Evolutionary conservation across 2,797 vertebrate genomes (phyloP).

Genomic region (Carduelis carduelis): DNA sequence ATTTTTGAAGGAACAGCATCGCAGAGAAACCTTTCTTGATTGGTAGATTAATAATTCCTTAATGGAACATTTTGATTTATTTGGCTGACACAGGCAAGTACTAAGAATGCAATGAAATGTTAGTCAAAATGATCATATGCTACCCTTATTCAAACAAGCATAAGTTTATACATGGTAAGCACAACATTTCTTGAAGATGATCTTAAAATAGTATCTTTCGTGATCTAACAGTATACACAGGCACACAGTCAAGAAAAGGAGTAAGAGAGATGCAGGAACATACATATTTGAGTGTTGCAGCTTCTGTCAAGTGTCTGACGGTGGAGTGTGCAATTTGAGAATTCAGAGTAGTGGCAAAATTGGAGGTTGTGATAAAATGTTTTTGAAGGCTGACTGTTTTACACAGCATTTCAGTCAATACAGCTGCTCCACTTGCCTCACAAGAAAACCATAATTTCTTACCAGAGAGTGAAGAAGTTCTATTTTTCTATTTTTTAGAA

Average conservation of each 20-base stretch:
- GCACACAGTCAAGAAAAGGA: background rate
- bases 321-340: background rate
- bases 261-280: background rate
- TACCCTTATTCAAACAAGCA: background rate
- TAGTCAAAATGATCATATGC: background rate
- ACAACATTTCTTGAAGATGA: background rate
- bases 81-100: background rate
- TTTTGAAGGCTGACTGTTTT: slow-evolving; percentile 21
- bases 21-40: background rate
- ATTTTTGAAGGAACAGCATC: background rate
- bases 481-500: slow-evolving; percentile 5
- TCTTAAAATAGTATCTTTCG: background rate
- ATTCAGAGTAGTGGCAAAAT: background rate
- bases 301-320: background rate
- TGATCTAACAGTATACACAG: background rate
- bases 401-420: slow-evolving; percentile 17
- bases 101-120: background rate
- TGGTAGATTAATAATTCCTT: background rate
- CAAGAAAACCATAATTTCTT: slow-evolving; percentile 52
- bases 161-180: background rate
- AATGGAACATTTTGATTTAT: slow-evolving; percentile 2
- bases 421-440: background rate
- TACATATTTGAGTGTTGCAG: background rate
- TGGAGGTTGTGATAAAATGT: slow-evolving; percentile 28
- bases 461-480: slow-evolving; percentile 14